Percentiles rank a stretch among this genome's conserved stretches.
Evolutionary conservation across 2,797 vertebrate species (phyloP).

Genomic region (Simalia tracyae): DNA sequence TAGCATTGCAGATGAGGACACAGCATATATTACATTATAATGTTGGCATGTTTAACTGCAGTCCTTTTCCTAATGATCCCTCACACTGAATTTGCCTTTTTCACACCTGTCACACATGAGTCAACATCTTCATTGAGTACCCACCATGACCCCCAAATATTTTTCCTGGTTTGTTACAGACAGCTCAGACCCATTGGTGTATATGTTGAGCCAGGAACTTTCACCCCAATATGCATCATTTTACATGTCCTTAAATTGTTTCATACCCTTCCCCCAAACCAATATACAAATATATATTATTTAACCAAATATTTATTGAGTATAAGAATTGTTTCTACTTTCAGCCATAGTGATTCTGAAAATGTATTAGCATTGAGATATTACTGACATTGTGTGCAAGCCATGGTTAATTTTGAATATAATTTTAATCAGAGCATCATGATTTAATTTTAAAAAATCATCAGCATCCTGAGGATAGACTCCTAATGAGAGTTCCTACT

Average conservation of each 20-base stretch:
- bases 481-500: constrained; percentile 44
- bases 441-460: constrained; percentile 61
- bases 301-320: not conserved
- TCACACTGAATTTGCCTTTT: not conserved
- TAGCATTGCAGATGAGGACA: not conserved
- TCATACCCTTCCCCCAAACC: not conserved
- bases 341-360: not conserved
- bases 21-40: not conserved
- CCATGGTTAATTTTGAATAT: constrained; percentile 40
- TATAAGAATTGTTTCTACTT: constrained; percentile 30
- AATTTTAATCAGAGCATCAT: constrained; percentile 54
- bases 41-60: not conserved
- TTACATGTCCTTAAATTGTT: not conserved
- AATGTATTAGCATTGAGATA: constrained; percentile 22
- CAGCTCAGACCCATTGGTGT: not conserved
- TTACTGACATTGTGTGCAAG: constrained; percentile 52
- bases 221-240: not conserved
- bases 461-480: constrained; percentile 54
- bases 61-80: not conserved
- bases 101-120: not conserved
- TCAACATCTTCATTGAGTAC: not conserved
- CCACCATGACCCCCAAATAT: not conserved
- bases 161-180: not conserved
- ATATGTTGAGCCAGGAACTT: not conserved
- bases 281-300: not conserved